Base-by-base conservation (phyloP, 1,140 invertebrate species). In the Caligus rogercresseyi region DNA sequence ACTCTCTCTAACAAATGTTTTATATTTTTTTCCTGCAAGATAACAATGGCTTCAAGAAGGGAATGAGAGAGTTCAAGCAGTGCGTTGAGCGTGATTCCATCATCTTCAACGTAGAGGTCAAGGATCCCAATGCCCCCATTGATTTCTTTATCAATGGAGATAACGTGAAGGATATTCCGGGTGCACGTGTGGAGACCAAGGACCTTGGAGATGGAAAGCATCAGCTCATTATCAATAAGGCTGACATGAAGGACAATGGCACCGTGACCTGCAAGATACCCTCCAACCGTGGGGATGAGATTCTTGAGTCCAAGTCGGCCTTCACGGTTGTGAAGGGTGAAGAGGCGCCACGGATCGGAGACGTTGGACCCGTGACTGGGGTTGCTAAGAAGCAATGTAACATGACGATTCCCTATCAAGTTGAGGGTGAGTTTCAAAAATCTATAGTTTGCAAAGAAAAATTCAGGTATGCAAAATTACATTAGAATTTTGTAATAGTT, bases 121-220 rank as follows among this genome's bases (percentile, higher is more conserved):
- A 93, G 72, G 94, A 98, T 73, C 89, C 91, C 71, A 94, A 89
- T 19, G 89, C 90, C 0, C 83, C 88, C 25, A 83, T 89, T n/a
- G 83, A 87, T 60, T 98, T 91, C 88, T 83, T 83, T 67, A 89
- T 94, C 73, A 91, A 96, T 75, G 92, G 90, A 21, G 75, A 89
- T 72, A 82, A 83, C 1, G 84, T 95, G 68, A 80, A 80, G 25
- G 77, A 83, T 2, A 82, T 77, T 71, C 87, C 90, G 14, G 61
- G 61, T 15, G 54, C 20, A 3, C 18, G 54, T 14, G 19, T 55
- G 25, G 85, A 90, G 75, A 83, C 92, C 19, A 90, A 91, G 69
- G 90, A 90, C 74, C 74, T 92, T 52, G 89, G 89, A 54, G 87
- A 87, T 69, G 89, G 89, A 43, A 88, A 89, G 72, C 89, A 93